A percentile compares a stretch with the other conserved stretches of the same genome.
These are phyloP conservation scores for Neodiprion pinetum DNA, from an alignment of 1,140 invertebrate genomes.

Conservation along the genomic window DNA sequence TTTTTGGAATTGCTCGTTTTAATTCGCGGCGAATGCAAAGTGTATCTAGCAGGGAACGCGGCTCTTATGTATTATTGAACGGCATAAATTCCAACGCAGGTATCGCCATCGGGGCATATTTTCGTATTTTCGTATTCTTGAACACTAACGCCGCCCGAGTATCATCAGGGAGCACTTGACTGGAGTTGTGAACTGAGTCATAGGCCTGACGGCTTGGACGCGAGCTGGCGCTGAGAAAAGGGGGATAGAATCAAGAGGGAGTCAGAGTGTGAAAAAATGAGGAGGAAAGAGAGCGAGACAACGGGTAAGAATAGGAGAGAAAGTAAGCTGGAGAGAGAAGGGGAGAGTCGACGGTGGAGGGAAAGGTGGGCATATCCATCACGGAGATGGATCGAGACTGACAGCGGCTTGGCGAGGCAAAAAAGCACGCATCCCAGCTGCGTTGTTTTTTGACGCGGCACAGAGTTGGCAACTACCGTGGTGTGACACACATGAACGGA, in stretches of 20 bases:
- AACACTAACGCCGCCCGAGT: not conserved
- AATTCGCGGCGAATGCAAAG: no score
- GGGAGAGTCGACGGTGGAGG: not conserved
- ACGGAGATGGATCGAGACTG: slow-evolving; percentile 16
- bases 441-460: slow-evolving; percentile 6
- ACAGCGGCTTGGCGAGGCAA: slow-evolving; percentile 8
- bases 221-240: not conserved
- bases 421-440: slow-evolving; percentile 14
- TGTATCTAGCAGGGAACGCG: not conserved
- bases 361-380: slow-evolving; percentile 9
- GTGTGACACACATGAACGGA: slow-evolving; percentile 9
- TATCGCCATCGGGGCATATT: not conserved
- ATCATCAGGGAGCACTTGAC: not conserved
- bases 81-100: not conserved
- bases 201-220: not conserved
- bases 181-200: slow-evolving; percentile 4
- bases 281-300: not conserved
- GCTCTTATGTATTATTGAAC: slow-evolving; percentile 2
- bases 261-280: not conserved
- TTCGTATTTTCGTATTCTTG: not conserved
- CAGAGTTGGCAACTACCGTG: not conserved
- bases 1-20: no score
- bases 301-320: not conserved
- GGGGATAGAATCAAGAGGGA: not conserved
- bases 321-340: not conserved